Conservation (phyloP, 2,797 vertebrate genomes). For the Poeciliopsis infans region DNA sequence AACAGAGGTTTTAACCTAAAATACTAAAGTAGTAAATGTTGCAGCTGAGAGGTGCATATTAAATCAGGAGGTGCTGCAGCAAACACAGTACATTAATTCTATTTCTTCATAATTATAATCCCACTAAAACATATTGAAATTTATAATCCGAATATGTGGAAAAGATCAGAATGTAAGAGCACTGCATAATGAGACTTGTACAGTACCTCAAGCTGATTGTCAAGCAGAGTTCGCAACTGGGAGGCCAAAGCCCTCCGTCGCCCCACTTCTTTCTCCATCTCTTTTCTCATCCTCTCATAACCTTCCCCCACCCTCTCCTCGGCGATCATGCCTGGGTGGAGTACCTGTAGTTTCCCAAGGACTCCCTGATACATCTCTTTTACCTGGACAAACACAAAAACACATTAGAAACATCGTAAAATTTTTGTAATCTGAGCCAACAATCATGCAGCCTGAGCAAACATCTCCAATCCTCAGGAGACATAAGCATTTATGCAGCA, state of each 20-base stretch:
- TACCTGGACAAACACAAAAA: constrained; percentile 77
- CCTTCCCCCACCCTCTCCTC: constrained; percentile 57
- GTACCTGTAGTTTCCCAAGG: constrained; percentile 73
- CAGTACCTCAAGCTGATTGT: constrained; percentile 75
- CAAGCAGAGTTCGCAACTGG: constrained; percentile 77
- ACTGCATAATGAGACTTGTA: not conserved
- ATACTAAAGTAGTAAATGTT: not conserved
- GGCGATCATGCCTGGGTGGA: constrained; percentile 63
- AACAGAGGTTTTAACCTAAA: not conserved
- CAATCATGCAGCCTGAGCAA: not conserved
- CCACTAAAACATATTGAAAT: not conserved
- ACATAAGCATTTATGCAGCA: constrained; percentile 19
- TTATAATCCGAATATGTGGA: not conserved
- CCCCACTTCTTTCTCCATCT: constrained; percentile 83
- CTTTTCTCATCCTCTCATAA: constrained; percentile 69
- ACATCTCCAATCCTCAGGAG: not conserved
- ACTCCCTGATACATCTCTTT: constrained; percentile 83
- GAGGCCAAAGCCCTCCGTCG: constrained; percentile 77
- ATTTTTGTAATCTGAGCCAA: constrained; percentile 9
- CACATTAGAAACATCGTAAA: not conserved
- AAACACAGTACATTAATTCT: not conserved
- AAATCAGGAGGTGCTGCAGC: not conserved
- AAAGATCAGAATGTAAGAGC: not conserved
- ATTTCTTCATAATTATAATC: not conserved
- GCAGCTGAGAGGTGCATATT: not conserved